phyloP scores from a whole-genome alignment of 2,888 invertebrate species.

The Embidobia sp. region DNA sequence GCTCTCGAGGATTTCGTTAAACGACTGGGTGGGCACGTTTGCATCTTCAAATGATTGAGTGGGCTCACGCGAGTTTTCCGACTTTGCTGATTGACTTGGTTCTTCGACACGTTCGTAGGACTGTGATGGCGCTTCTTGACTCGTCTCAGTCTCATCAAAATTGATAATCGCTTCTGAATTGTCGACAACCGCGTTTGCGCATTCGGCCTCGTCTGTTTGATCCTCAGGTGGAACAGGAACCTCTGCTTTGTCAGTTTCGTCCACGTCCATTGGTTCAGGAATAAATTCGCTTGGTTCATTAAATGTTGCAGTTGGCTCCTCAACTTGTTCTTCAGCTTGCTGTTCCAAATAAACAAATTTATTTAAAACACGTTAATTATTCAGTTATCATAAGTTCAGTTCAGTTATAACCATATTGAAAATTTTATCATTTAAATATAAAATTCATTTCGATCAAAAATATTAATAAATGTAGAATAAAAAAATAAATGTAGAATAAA shows the following conservation, averaged over 20 bases:
- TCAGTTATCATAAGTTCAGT: too few species aligned
- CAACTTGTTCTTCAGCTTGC: conserved; percentile 8
- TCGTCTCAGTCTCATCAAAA: conserved; percentile 68
- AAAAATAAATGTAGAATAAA: too few species aligned
- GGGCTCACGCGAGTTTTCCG: conserved; percentile 74
- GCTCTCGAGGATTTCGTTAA: conserved; percentile 73
- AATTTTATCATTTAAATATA: too few species aligned
- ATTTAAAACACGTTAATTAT: too few species aligned
- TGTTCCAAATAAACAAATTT: neutral
- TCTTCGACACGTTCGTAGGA: conserved; percentile 76
- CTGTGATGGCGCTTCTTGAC: conserved; percentile 76
- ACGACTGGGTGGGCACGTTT: conserved; percentile 77
- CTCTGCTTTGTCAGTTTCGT: conserved; percentile 61
- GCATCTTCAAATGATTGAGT: conserved; percentile 70
- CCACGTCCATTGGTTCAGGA: conserved; percentile 67
- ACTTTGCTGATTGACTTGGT: conserved; percentile 78
- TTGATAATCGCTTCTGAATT: conserved; percentile 62
- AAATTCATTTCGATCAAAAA: too few species aligned
- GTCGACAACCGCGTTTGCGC: conserved; percentile 36
- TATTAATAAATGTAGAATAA: too few species aligned
- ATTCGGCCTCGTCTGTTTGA: conserved; percentile 66
- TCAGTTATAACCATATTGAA: too few species aligned
- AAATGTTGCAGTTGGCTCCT: neutral
- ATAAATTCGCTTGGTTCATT: neutral
- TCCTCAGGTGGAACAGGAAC: conserved; percentile 2